phyloP scores from a whole-genome alignment of 2,113 vertebrate species.

The Vulpes ferrilata region DNA sequence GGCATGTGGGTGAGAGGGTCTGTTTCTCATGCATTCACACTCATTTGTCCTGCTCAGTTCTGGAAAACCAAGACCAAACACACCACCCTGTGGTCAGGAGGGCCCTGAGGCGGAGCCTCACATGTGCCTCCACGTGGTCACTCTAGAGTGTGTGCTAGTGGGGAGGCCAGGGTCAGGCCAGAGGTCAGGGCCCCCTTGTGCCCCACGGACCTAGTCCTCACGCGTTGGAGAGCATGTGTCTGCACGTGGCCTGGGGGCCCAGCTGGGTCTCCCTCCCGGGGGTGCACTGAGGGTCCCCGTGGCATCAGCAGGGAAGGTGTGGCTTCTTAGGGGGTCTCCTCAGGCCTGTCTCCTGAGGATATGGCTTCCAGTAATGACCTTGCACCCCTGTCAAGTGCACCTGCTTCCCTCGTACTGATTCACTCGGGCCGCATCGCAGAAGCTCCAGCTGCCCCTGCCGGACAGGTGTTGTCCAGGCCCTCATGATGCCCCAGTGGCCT shows the following conservation, averaged over 20 bases:
- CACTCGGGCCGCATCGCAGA: background rate
- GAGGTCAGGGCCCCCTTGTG: background rate
- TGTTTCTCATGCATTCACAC: background rate
- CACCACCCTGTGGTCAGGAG: background rate
- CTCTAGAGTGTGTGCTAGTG: background rate
- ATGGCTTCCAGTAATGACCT: background rate
- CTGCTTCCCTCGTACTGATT: background rate
- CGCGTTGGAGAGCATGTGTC: background rate
- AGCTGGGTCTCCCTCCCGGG: background rate
- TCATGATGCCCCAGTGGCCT: background rate
- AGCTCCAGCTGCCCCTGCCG: background rate
- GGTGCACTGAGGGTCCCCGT: accelerated
- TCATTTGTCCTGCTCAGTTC: no score
- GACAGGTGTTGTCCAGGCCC: background rate
- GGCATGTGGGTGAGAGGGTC: no score
- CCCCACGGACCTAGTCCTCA: background rate
- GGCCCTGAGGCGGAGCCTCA: no score
- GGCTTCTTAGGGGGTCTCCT: background rate
- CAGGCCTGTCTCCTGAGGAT: background rate
- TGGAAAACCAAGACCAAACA: background rate
- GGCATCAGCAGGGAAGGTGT: background rate
- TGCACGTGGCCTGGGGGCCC: background rate
- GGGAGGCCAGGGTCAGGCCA: background rate
- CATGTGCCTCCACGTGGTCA: background rate
- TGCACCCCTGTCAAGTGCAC: background rate